A percentile compares a stretch with the other conserved stretches of the same genome.
phyloP scores from a whole-genome alignment of 2,797 vertebrate genomes.

The Erithacus rubecula region DNA sequence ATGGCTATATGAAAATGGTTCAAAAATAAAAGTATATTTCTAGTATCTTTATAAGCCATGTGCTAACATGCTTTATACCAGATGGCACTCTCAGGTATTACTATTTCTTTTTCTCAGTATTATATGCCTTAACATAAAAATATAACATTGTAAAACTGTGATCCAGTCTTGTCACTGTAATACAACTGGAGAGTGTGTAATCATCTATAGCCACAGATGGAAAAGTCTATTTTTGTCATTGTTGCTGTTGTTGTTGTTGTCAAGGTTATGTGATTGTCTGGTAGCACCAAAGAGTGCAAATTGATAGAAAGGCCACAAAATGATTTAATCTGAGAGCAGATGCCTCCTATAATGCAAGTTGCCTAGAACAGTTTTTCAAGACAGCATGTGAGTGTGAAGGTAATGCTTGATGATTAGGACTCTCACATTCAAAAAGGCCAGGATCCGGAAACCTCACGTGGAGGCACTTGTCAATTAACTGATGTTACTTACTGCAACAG shows the following conservation, averaged over 20 bases:
- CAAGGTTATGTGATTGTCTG: neutral
- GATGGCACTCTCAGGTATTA: neutral
- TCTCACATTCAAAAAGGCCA: neutral
- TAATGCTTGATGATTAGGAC: neutral
- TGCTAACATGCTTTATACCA: neutral
- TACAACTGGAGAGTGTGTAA: neutral
- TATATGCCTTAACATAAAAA: neutral
- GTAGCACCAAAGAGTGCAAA: neutral
- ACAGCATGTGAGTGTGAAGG: neutral
- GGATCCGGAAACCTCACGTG: neutral
- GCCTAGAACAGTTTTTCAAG: neutral
- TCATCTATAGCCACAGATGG: neutral
- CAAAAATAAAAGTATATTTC: neutral
- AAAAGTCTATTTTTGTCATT: neutral
- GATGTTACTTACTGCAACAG: neutral
- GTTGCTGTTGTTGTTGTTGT: neutral
- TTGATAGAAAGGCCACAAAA: conserved; percentile 23
- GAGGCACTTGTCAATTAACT: neutral
- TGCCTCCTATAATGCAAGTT: neutral
- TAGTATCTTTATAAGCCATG: neutral
- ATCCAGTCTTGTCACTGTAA: neutral
- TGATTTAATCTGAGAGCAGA: conserved; percentile 1
- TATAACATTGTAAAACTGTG: neutral
- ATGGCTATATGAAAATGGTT: neutral
- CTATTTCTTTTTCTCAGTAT: neutral